Evolutionary conservation across 92 coral and sea anemone genomes (phyloP).

Genomic region (Blastomussa wellsi): DNA sequence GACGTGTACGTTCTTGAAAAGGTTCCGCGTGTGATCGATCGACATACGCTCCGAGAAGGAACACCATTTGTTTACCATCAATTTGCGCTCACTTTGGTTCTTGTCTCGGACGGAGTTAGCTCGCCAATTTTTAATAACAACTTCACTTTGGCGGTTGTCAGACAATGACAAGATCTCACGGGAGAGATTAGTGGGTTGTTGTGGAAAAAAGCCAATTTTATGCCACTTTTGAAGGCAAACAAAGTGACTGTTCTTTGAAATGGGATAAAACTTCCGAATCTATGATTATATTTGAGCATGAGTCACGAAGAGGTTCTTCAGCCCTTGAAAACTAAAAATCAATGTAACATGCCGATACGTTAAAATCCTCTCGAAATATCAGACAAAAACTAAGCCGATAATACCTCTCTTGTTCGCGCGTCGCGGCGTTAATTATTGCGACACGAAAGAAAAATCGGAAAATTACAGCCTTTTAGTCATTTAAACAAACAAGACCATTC

Average conservation of each 20-base stretch:
- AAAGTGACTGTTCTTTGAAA: conserved; percentile 17
- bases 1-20: not conserved
- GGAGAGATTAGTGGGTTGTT: conserved; percentile 31
- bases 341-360: not conserved
- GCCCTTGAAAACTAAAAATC: not conserved
- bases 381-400: not conserved
- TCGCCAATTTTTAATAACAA: conserved; percentile 8
- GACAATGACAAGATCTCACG: conserved; percentile 39
- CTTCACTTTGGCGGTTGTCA: not conserved
- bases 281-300: not conserved
- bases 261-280: not conserved
- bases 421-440: conserved; percentile 3
- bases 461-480: conserved; percentile 20
- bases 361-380: not conserved
- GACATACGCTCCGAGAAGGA: not conserved
- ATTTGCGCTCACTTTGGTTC: not conserved
- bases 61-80: conserved; percentile 11
- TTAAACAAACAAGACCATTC: conserved; percentile 22
- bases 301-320: not conserved
- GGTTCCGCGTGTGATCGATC: not conserved
- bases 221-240: conserved; percentile 12
- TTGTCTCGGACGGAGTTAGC: not conserved
- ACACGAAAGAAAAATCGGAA: conserved; percentile 15
- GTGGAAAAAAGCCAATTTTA: not conserved
- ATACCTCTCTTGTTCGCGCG: conserved; percentile 21